These are phyloP conservation scores for Lethenteron reissneri DNA, from an alignment of 2,113 vertebrate genomes.

Conservation along the genomic window DNA sequence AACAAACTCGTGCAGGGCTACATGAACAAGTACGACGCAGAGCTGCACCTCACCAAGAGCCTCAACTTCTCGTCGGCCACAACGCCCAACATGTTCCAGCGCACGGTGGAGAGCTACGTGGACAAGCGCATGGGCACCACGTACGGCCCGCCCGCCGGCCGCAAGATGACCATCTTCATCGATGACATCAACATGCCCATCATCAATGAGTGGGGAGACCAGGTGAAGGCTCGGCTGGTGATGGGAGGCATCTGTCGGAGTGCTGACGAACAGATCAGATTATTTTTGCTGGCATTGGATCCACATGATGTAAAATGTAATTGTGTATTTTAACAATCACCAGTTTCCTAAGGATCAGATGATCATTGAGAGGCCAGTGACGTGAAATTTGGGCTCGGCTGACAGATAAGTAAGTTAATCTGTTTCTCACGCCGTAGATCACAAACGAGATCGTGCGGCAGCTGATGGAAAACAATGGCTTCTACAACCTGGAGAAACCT, in stretches of 20 bases:
- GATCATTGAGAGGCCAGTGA: too few species aligned
- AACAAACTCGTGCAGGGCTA: constrained; percentile 25
- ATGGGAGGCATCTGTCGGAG: not conserved
- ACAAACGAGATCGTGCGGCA: constrained; percentile 57
- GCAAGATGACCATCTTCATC: constrained; percentile 44
- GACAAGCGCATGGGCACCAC: constrained; percentile 47
- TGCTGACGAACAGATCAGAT: not conserved
- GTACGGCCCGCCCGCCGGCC: constrained; percentile 39
- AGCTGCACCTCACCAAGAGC: constrained; percentile 33
- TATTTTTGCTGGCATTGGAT: too few species aligned
- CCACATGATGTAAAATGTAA: too few species aligned
- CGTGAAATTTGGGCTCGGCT: too few species aligned
- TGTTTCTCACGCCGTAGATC: constrained; percentile 21
- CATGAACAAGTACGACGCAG: constrained; percentile 32
- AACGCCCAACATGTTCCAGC: constrained; percentile 43
- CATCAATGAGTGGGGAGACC: constrained; percentile 62
- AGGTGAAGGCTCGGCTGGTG: constrained; percentile 22
- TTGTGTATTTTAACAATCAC: too few species aligned
- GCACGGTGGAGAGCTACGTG: constrained; percentile 40
- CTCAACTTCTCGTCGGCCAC: constrained; percentile 54
- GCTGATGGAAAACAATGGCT: constrained; percentile 49
- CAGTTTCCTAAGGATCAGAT: too few species aligned
- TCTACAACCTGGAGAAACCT: constrained; percentile 46
- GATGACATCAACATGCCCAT: constrained; percentile 61
- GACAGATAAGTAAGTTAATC: not conserved